Evolutionary conservation across 2,797 vertebrate genomes (phyloP), one percentile per base, ranked within the genome.

Genomic region (Hapalemur alaotrensis): DNA sequence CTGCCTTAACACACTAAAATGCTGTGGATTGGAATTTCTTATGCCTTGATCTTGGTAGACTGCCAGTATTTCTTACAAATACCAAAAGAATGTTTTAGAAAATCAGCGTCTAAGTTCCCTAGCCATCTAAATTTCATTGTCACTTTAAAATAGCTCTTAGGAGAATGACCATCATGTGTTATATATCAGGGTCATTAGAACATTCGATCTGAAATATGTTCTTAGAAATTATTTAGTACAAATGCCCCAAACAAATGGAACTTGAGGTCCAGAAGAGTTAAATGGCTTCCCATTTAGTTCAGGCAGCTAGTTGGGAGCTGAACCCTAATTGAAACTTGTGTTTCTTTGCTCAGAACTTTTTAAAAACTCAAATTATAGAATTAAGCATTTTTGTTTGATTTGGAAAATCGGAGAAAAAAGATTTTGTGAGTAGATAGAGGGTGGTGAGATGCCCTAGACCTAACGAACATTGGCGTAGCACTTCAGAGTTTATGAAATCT

Each of bases 71-170:
- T 94, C 50, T 70, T 67, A 73, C 30, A 97, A 93, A 97, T 70
- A 70, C 95, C 86, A 97, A 65, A 95, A 85, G 65, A 48, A 46
- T 82, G 46, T 79, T 97, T 95, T 88, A 92, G 61, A 83, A 96
- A 95, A 97, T 76, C 50, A 88, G 65, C 72, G 25, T 78, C 50
- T 95, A 89, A 89, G 23, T 95, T 93, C 30, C 20, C 38, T 72
- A 59, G 54, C 50, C 15, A 57, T 91, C 57, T 67, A 85, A 76
- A 94, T 94, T 93, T 97, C 52, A 61, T 72, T 95, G 67, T 72
- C 89, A 89, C 38, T 92, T 92, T 92, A 96, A 97, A 94, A 94
- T 69, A 91, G 28, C 80, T 96, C 38, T 78, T 43, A 79, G 80
- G 48, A 78, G 79, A 91, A 65, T n/a, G 92, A 59, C 30, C 18